Conservation (phyloP, 1,140 invertebrate genomes). For the Phthorimaea operculella region DNA sequence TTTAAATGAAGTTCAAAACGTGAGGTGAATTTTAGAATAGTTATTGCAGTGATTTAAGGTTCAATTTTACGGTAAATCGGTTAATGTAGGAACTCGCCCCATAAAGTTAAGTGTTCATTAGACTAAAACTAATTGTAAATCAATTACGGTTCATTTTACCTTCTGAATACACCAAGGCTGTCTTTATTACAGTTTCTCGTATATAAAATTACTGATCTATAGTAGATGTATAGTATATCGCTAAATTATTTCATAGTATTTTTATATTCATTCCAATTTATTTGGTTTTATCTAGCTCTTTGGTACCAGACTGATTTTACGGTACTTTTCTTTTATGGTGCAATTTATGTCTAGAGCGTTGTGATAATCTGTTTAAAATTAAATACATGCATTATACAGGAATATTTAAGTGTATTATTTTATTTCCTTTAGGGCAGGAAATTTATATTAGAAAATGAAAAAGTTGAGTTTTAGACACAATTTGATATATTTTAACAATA, state of each 20-base stretch:
- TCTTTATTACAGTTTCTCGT: slow-evolving; percentile 52
- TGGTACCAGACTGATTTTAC: slow-evolving; percentile 67
- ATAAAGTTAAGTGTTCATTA: slow-evolving; percentile 64
- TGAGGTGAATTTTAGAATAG: slow-evolving; percentile 41
- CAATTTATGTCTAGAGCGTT: slow-evolving; percentile 68
- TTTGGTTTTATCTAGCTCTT: slow-evolving; percentile 55
- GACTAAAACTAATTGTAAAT: slow-evolving; percentile 55
- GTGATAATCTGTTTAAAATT: slow-evolving; percentile 67
- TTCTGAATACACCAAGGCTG: slow-evolving; percentile 52
- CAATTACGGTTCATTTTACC: slow-evolving; percentile 51
- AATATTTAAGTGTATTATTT: slow-evolving; percentile 20
- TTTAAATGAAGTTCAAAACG: slow-evolving; percentile 52
- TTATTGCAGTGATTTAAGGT: slow-evolving; percentile 35
- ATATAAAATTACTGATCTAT: slow-evolving; percentile 47
- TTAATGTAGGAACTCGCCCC: slow-evolving; percentile 45
- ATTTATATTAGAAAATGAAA: too few relatives aligned
- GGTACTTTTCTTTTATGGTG: slow-evolving; percentile 68
- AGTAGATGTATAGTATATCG: slow-evolving; percentile 55
- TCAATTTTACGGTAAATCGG: slow-evolving; percentile 51
- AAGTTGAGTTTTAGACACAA: slow-evolving; percentile 17
- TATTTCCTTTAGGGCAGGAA: too few relatives aligned
- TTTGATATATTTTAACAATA: slow-evolving; percentile 31
- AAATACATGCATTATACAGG: slow-evolving; percentile 55
- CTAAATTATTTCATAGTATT: slow-evolving; percentile 67
- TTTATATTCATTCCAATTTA: slow-evolving; percentile 66